Conservation (phyloP, 2,888 invertebrate species). For the Mamestra brassicae region DNA sequence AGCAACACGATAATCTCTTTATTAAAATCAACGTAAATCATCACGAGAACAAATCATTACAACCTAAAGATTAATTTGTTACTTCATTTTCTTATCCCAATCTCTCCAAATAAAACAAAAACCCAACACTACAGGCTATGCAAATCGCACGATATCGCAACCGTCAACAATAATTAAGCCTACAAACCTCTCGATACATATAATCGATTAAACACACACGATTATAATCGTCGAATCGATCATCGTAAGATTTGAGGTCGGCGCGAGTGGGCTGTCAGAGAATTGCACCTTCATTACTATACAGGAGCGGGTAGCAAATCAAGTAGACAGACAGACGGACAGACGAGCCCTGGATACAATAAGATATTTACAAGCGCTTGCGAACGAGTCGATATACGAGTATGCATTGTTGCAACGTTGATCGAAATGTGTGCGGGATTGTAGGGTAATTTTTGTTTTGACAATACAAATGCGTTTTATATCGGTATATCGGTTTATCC, state of each 20-base stretch:
- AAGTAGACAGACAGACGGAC: slow-evolving; percentile 82
- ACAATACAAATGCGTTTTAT: slow-evolving; percentile 70
- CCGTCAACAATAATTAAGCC: slow-evolving; percentile 77
- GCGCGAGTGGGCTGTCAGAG: slow-evolving; percentile 78
- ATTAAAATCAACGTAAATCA: slow-evolving; percentile 1
- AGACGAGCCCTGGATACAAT: slow-evolving; percentile 82
- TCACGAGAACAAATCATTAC: slow-evolving; percentile 10
- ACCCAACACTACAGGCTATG: slow-evolving; percentile 56
- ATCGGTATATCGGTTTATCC: slow-evolving; percentile 46
- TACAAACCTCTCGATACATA: slow-evolving; percentile 70
- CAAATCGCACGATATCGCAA: slow-evolving; percentile 65
- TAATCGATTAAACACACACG: slow-evolving; percentile 79
- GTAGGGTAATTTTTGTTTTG: slow-evolving; percentile 78
- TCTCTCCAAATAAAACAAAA: slow-evolving; percentile 31
- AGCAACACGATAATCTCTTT: neutral
- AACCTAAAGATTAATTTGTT: slow-evolving; percentile 43
- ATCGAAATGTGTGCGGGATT: slow-evolving; percentile 67
- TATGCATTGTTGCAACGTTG: slow-evolving; percentile 70
- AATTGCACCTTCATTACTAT: slow-evolving; percentile 86
- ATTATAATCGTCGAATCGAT: slow-evolving; percentile 82
- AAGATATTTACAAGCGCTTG: slow-evolving; percentile 84
- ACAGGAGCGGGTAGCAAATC: slow-evolving; percentile 85
- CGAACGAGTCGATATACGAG: slow-evolving; percentile 74
- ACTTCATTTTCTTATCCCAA: slow-evolving; percentile 40
- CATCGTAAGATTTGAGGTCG: slow-evolving; percentile 76